A percentile compares a stretch with the other conserved stretches of the same genome.
Evolutionary conservation across 2,888 invertebrate species (phyloP).

Genomic region (Callimorpha dominula): DNA sequence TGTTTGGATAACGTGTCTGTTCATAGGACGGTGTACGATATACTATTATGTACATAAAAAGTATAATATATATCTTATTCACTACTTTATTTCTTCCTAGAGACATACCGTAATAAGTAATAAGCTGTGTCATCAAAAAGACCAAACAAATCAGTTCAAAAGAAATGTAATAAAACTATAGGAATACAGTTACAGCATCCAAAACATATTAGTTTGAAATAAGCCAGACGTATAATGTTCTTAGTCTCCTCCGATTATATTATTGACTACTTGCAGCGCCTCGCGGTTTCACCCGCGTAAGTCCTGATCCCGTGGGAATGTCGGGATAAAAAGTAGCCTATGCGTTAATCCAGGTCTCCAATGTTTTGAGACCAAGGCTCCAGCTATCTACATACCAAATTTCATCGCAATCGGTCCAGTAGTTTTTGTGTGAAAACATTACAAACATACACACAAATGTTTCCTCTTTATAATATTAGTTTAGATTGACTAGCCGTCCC

Average conservation of each 20-base stretch:
- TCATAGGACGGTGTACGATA: not conserved
- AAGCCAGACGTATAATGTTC: conserved; percentile 37
- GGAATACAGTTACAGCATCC: conserved; percentile 11
- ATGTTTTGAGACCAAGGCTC: no score
- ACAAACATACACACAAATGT: no score
- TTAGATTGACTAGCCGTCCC: no score
- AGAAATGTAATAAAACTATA: conserved; percentile 31
- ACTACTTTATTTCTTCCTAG: not conserved
- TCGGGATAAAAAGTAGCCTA: no score
- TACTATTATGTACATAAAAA: not conserved
- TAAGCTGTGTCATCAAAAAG: conserved; percentile 12
- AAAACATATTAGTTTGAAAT: conserved; percentile 29
- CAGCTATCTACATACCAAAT: no score
- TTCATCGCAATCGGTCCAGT: no score
- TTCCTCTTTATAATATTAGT: no score
- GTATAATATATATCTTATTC: not conserved
- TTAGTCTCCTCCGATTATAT: conserved; percentile 18
- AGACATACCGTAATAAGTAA: not conserved
- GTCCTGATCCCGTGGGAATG: no score
- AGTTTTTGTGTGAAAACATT: no score
- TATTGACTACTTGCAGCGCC: no score
- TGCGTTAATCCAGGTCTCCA: no score
- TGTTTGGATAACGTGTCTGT: not conserved
- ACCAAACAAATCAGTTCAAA: conserved; percentile 18
- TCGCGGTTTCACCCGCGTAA: no score